phyloP scores from a whole-genome alignment of 2,888 invertebrate genomes.

The Xanthia icteritia region DNA sequence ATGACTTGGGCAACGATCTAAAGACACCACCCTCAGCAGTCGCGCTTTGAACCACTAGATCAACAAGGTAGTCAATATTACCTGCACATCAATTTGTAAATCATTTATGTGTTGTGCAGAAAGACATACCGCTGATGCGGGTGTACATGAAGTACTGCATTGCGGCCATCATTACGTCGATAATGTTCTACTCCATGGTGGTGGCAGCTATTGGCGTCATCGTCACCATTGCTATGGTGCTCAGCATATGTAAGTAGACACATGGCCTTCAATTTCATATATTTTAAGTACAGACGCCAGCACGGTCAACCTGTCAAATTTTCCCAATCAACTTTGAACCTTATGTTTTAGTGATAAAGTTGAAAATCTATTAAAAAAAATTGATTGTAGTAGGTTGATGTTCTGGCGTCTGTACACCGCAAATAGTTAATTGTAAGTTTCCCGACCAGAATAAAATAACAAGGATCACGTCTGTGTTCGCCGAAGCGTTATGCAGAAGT shows the following conservation, averaged over 20 bases:
- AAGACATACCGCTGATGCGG: constrained; percentile 76
- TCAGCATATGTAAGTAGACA: constrained; percentile 73
- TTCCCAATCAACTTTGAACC: too few species aligned
- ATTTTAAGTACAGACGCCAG: too few species aligned
- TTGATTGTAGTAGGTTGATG: too few species aligned
- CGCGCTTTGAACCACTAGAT: too few species aligned
- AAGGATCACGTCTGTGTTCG: background rate
- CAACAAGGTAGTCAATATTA: background rate
- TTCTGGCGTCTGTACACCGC: too few species aligned
- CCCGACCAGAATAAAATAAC: background rate
- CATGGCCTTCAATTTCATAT: background rate
- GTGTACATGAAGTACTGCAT: constrained; percentile 78
- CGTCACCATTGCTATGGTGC: constrained; percentile 72
- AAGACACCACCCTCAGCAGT: too few species aligned
- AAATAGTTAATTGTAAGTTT: background rate
- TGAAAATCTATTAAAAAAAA: too few species aligned
- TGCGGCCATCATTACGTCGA: constrained; percentile 72
- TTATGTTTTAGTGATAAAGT: too few species aligned
- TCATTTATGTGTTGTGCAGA: constrained; percentile 67
- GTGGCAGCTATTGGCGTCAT: constrained; percentile 74
- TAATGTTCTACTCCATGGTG: constrained; percentile 81
- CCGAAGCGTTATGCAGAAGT: background rate
- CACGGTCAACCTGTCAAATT: too few species aligned
- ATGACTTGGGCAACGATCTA: too few species aligned
- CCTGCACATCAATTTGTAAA: too few species aligned